These are phyloP conservation scores for Propithecus coquereli DNA, from an alignment of 2,113 vertebrate species.

Conservation along the genomic window DNA sequence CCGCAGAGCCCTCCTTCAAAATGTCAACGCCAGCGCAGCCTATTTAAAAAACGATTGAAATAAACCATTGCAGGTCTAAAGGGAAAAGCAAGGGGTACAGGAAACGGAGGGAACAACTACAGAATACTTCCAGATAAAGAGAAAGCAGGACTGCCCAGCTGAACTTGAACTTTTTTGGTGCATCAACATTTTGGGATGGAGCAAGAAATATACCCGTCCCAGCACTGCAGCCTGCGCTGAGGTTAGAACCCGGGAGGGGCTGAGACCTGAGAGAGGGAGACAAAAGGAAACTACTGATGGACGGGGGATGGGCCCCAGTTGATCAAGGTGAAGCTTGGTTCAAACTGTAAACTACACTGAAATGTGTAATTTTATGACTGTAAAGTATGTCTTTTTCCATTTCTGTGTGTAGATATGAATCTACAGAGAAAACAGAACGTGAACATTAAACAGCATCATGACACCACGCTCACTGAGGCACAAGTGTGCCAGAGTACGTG, in stretches of 20 bases:
- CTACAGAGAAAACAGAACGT: background rate
- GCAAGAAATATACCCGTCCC: background rate
- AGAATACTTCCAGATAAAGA: background rate
- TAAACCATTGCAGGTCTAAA: background rate
- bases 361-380: background rate
- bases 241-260: background rate
- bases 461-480: background rate
- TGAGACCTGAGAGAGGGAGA: background rate
- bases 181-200: background rate
- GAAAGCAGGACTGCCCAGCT: too few species aligned
- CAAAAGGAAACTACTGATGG: background rate
- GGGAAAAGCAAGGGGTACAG: background rate
- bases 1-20: background rate
- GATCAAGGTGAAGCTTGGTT: background rate
- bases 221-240: fast-evolving
- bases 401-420: background rate
- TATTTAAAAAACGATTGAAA: background rate
- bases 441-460: background rate
- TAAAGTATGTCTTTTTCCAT: background rate
- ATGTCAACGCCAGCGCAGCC: background rate
- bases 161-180: background rate
- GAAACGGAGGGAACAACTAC: background rate
- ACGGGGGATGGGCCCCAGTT: background rate
- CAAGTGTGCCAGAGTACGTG: too few species aligned
- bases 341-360: background rate